Base-by-base conservation (phyloP, 2,797 vertebrate genomes). In the Karalla daura region DNA sequence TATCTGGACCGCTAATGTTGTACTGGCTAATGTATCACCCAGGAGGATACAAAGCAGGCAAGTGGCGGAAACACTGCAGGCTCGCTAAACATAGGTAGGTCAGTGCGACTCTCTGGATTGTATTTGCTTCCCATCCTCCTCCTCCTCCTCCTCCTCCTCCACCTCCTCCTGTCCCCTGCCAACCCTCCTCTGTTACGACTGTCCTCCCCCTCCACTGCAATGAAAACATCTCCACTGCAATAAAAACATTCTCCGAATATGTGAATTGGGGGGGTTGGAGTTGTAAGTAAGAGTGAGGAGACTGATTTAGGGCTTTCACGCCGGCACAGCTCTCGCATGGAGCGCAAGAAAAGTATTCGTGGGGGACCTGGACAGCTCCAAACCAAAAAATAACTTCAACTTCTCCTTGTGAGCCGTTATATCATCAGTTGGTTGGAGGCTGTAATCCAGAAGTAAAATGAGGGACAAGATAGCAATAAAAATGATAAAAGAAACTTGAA, bases 171-270 rank as follows among this genome's bases (percentile, higher is more conserved):
- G n/a, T n/a, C n/a, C n/a, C n/a, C n/a, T n/a, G n/a, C n/a, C n/a
- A n/a, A n/a, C n/a, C n/a, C n/a, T n/a, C n/a, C n/a, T n/a, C n/a
- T 10, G 11, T 36, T 43, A 56, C 25, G 2, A 58, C 61, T 30
- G 41, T n/a, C 47, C 23, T 30, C 68, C 60, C 52, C 51, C 67
- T 13, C 20, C 5, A 54, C 65, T 33, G 72, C 74, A 76, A 60
- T 81, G 64, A 84, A 83, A 84, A 81, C 81, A 75, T 78, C 76
- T 75, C 24, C 54, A n/a, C n/a, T n/a, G 72, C 74, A 76, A 60
- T 81, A 66, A 84, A 83, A 84, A 81, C 81, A 75, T 78, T 78
- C 77, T 27, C 54, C 64, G 72, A 76, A 69, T 74, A 33, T 60
- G 72, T 68, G 71, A 76, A 70, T 27, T 24, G 71, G 72, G 63